Base-by-base conservation (phyloP, 2,797 vertebrate genomes). In the Hippocampus kuda region DNA sequence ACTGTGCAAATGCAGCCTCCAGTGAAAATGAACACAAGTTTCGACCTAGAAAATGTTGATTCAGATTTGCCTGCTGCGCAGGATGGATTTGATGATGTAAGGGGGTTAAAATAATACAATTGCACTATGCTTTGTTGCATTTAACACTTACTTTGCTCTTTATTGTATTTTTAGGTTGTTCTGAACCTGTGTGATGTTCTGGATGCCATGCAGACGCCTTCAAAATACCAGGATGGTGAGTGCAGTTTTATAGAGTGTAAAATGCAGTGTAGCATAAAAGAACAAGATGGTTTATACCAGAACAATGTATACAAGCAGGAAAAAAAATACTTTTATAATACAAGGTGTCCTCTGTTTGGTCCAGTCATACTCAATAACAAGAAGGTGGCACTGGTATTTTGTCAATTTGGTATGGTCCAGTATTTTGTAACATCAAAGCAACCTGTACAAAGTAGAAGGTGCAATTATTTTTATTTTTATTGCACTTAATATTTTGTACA, bases 121-220 rank as follows among this genome's bases (percentile, higher is more conserved):
- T 38, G 2, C 60, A 73, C 6, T 0, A 2, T 61, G 41, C 48
- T 20, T 59, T 8, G 16, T 15, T 0, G 2, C 46, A 1, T 30
- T 44, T 57, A 41, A 64, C 16, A n/a, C 11, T 38, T 20, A 22
- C 38, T 9, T 16, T 34, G 6, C 24, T 44, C 12, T 46, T 24
- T 16, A 12, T 65, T 62, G 26, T 41, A 64, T 60, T 71, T 74
- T 64, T 69, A 92, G 91, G 66, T 92, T 77, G 88, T 92, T 75
- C 66, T 91, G 42, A 91, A 93, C 79, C 80, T 91, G 65, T 92
- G 89, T 76, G 82, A 86, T 4, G 86, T 78, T 26, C 69, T 92
- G 76, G 91, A 90, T 1, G 88, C 87, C 48, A 77, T 91, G 88
- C 80, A 54, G 3, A 83, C 70, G 0, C 85, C 88, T 2, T 88